phyloP scores from a whole-genome alignment of 2,797 vertebrate genomes.

The Dipus sagitta region DNA sequence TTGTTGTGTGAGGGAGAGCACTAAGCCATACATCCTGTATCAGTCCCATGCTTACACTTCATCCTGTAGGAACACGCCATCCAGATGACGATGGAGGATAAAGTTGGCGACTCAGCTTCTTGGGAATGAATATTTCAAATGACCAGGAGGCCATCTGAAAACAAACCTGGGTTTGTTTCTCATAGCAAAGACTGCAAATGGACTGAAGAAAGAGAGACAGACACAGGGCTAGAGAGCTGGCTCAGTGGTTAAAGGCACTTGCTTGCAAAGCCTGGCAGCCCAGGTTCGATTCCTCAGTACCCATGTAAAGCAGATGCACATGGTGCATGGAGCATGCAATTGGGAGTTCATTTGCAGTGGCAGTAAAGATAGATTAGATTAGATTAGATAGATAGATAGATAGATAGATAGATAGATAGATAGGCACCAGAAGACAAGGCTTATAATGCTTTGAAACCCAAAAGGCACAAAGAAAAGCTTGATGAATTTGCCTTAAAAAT shows the following conservation, averaged over 20 bases:
- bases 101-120: background rate
- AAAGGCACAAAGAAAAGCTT: background rate
- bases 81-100: background rate
- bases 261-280: too few relatives aligned
- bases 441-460: conserved; percentile 26
- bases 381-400: background rate
- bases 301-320: too few relatives aligned
- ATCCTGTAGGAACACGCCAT: background rate
- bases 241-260: too few relatives aligned
- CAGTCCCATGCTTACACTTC: background rate
- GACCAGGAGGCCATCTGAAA: background rate
- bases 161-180: background rate
- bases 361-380: background rate
- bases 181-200: background rate
- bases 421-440: background rate
- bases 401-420: background rate
- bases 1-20: background rate
- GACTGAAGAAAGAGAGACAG: background rate
- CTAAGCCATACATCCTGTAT: background rate
- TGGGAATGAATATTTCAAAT: background rate
- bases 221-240: background rate
- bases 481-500: background rate
- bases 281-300: too few relatives aligned
- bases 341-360: too few relatives aligned
- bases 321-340: too few relatives aligned